Evolutionary conservation across 2,797 vertebrate species (phyloP).

Genomic region (Pangasius djambal): DNA sequence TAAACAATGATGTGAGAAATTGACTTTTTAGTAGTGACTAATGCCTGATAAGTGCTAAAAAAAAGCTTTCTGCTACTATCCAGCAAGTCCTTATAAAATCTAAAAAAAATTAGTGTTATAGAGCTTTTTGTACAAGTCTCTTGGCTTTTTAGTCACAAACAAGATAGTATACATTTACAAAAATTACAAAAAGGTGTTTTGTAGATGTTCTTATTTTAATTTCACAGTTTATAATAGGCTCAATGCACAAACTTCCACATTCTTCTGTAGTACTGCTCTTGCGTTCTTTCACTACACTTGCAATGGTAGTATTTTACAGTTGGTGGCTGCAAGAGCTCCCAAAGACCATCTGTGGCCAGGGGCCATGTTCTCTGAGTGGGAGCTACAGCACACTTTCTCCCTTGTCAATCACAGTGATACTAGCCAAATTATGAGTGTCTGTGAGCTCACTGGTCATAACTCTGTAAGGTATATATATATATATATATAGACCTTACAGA

Average conservation of each 20-base stretch:
- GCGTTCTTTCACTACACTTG: neutral
- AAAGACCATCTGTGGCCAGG: neutral
- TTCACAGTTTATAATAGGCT: neutral
- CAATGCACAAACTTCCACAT: neutral
- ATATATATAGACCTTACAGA: too few species aligned
- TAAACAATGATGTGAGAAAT: conserved; percentile 27
- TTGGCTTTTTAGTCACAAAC: neutral
- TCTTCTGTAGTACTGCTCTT: neutral
- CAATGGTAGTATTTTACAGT: neutral
- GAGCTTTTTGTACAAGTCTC: neutral
- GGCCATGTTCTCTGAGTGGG: neutral
- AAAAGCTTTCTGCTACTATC: neutral
- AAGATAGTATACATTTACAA: neutral
- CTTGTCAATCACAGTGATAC: neutral
- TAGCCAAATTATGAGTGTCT: neutral
- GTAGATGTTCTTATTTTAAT: neutral
- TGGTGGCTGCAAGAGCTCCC: neutral
- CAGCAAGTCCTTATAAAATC: neutral
- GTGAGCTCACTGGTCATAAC: too few species aligned
- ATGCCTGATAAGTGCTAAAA: neutral
- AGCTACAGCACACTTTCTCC: neutral
- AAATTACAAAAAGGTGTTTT: neutral
- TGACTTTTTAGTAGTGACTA: neutral
- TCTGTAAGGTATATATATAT: too few species aligned
- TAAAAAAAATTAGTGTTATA: neutral